Evolutionary conservation across 1,140 invertebrate species (phyloP).

Genomic region (Neodiprion fabricii): DNA sequence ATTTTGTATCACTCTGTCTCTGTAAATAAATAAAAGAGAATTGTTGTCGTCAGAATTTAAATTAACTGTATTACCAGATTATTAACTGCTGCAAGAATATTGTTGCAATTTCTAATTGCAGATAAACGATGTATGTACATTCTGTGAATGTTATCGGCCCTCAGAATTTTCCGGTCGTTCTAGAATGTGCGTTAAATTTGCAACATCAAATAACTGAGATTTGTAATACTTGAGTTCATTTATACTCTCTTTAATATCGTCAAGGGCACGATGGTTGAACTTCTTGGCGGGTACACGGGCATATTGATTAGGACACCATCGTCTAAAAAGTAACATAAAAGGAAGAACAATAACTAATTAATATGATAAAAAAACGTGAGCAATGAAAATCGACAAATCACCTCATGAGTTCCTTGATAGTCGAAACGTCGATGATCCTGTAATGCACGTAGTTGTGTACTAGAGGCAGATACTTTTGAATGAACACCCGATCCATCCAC

Average conservation of each 20-base stretch:
- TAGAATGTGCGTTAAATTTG: too few relatives aligned
- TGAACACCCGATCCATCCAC: constrained; percentile 83
- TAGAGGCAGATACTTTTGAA: constrained; percentile 78
- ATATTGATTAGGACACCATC: constrained; percentile 76
- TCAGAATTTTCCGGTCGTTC: too few relatives aligned
- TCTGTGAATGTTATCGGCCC: too few relatives aligned
- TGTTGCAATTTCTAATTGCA: too few relatives aligned
- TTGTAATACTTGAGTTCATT: constrained; percentile 81
- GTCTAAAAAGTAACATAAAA: constrained; percentile 54
- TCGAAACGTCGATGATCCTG: constrained; percentile 91
- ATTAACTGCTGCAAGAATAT: too few relatives aligned
- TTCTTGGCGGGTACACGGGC: constrained; percentile 69
- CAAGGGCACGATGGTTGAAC: constrained; percentile 74
- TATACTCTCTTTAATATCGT: constrained; percentile 89
- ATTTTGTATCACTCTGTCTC: too few relatives aligned
- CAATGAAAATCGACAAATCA: constrained; percentile 34
- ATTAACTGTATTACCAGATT: too few relatives aligned
- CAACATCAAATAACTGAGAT: constrained; percentile 59
- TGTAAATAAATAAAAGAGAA: too few relatives aligned
- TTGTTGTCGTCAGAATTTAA: too few relatives aligned
- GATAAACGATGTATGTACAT: too few relatives aligned
- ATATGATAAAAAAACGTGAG: constrained; percentile 12
- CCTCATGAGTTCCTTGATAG: constrained; percentile 83
- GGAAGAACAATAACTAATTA: constrained; percentile 24
- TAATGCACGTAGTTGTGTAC: constrained; percentile 87